These are phyloP conservation scores for Aythya baeri DNA, from an alignment of 2,113 vertebrate species.

Conservation along the genomic window DNA sequence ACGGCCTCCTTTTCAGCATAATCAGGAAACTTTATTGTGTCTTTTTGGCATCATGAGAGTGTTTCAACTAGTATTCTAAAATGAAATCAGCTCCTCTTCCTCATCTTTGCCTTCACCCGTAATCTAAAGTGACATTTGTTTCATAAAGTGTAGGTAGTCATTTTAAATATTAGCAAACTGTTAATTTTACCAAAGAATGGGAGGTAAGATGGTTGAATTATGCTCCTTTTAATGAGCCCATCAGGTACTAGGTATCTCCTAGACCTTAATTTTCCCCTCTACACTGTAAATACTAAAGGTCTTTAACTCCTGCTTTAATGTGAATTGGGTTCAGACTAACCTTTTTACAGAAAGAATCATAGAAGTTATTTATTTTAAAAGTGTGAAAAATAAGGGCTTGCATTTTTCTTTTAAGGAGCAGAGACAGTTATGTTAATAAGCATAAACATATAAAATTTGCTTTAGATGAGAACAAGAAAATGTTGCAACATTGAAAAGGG, in stretches of 20 bases:
- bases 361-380: background rate
- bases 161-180: background rate
- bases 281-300: background rate
- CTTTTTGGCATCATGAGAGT: background rate
- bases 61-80: background rate
- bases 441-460: background rate
- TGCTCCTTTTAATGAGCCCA: background rate
- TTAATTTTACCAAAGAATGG: background rate
- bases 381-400: background rate
- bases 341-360: background rate
- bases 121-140: background rate
- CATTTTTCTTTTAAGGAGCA: background rate
- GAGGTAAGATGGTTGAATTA: background rate
- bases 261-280: background rate
- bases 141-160: background rate
- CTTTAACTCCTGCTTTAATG: background rate
- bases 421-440: conserved; percentile 9
- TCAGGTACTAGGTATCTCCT: background rate
- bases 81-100: background rate
- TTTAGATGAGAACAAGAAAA: background rate
- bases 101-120: background rate
- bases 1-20: background rate
- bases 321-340: background rate
- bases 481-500: background rate
- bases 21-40: background rate